Base-by-base conservation (phyloP, 2,797 vertebrate species). In the Scolopax rusticola region DNA sequence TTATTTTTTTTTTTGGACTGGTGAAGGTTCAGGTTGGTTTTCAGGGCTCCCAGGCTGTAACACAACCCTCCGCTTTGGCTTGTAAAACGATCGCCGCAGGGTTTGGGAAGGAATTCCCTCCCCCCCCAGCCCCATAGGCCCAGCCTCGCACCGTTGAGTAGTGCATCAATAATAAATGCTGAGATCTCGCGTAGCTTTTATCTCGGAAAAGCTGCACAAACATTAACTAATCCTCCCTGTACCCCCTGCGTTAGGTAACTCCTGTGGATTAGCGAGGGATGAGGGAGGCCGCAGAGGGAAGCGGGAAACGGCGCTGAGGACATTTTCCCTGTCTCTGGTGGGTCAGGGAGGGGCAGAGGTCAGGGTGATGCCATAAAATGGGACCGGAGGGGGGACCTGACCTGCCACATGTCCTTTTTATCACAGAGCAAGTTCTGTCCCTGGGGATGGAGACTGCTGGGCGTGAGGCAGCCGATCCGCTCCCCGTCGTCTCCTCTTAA, bases 11-110 rank as follows among this genome's bases (percentile, higher is more conserved):
- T 36, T 86, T 57, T 45, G 53, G 75, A 1, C 48, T 32, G 75
- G 9, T 32, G 65, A 88, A 94, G 28, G 25, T 71, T 45, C 84
- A 82, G 68, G 83, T 69, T 0, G 3, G 51, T 90, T 84, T 78
- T 92, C 82, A 28, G 73, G 83, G 65, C 96, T 94, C 74, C 23
- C n/a, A 38, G 69, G 73, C 78, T 1, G 89, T 96, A 97, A 97
- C 68, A 32, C 85, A 94, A 96, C 93, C 90, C 67, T 41, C 14
- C 30, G 78, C 65, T 94, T 95, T 73, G 48, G 47, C 89, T 83
- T 70, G 96, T 95, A 96, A 97, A 96, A 89, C 20, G 89, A 97
- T 97, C 95, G 45, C 93, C 25, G 15, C 88, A 78, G 89, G 87
- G 92, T 92, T 85, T 60, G 13, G 94, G 81, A 80, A 92, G 95